These are phyloP conservation scores for Mungos mungo DNA, from an alignment of 2,113 vertebrate genomes.

Conservation along the genomic window DNA sequence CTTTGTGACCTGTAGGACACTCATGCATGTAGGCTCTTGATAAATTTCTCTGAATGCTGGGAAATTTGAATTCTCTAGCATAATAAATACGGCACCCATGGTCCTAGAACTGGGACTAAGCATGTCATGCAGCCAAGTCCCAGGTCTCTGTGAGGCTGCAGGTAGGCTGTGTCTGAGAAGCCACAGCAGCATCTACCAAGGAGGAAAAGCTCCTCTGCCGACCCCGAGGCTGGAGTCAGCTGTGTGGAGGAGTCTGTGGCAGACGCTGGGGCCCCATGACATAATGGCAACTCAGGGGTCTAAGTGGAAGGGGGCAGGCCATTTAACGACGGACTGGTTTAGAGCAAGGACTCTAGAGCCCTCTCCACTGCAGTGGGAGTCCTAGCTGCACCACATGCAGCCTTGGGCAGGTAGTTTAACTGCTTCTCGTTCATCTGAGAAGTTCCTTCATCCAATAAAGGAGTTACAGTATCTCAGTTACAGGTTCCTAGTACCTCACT, in stretches of 20 bases:
- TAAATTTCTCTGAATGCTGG: neutral
- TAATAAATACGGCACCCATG: neutral
- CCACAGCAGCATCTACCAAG: neutral
- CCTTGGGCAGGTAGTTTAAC: neutral
- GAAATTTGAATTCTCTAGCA: neutral
- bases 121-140: neutral
- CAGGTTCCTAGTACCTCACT: neutral
- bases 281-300: neutral
- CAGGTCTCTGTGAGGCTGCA: neutral
- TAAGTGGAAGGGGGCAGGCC: neutral
- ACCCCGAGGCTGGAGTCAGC: neutral
- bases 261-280: neutral
- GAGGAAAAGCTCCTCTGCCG: neutral
- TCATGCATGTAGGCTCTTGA: neutral
- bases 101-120: neutral
- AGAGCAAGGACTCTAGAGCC: neutral
- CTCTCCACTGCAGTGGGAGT: neutral
- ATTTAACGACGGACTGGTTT: neutral
- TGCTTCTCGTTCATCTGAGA: neutral
- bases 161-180: neutral
- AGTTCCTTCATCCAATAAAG: neutral
- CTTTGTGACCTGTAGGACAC: rapidly evolving
- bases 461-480: neutral
- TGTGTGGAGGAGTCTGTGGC: neutral
- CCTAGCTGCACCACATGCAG: neutral